Evolutionary conservation across 2,888 invertebrate species (phyloP), one percentile per base, ranked within the genome.

Genomic region (Dinocampus coccinellae): DNA sequence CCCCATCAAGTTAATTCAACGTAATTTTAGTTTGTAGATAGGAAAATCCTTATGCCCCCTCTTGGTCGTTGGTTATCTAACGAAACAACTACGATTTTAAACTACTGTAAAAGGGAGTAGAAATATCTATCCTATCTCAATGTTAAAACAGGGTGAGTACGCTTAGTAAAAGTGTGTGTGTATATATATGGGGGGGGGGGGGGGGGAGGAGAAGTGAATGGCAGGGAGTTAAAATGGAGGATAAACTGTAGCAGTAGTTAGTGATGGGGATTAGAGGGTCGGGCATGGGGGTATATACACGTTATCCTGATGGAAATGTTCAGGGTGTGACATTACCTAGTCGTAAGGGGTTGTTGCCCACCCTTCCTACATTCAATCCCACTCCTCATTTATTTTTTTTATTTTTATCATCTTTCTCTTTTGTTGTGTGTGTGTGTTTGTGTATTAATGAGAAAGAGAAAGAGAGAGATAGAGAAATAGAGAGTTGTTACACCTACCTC

Each of bases 241-340:
- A 75, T 79, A 80, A 82, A 79, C 81, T 77, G 77, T 75, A 57
- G 77, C 74, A 57, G 79, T 79, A 78, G 79, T 83, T 81, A 80
- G 81, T 69, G 78, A 81, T 83, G 82, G 79, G 83, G 82, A 83
- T 83, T 83, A 82, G 80, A 82, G 79, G 71, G 70, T 72, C 63
- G 52, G 42, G 70, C 69, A 70, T 66, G 55, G 39, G 64, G 64
- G 73, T 70, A 57, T n/a, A 33, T 42, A 55, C 61, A 57, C 63
- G 42, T 73, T 47, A 73, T 66, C 61, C 66, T 61, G 57, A 66
- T 73, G 72, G 47, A 68, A 75, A 69, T 73, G 67, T 69, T 29
- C 67, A 57, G 64, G 16, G 58, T 58, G 33, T 58, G 29, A 58
- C 33, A 16, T 58, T 33, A 33, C 13, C 26, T 11, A 42, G 36